Evolutionary conservation across 2,113 vertebrate genomes (phyloP).

Genomic region (Fulmarus glacialis): DNA sequence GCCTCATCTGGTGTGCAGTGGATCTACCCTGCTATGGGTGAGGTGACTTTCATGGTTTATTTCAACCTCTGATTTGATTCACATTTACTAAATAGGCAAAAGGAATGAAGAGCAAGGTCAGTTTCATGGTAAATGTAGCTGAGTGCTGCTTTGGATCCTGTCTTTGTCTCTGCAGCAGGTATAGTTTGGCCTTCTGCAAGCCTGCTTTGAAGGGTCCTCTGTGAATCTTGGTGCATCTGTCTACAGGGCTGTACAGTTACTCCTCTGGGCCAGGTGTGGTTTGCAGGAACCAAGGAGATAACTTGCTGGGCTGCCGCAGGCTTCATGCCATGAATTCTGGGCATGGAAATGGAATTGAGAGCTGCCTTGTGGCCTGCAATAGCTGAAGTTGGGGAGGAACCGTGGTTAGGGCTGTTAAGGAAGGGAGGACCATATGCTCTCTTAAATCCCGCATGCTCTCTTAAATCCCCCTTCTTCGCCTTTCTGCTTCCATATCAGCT

Average conservation of each 20-base stretch:
- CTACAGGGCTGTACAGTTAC: background rate
- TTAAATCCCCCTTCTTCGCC: background rate
- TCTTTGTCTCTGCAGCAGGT: background rate
- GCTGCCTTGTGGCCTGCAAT: background rate
- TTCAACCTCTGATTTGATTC: background rate
- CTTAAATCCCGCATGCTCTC: background rate
- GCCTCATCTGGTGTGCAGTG: background rate
- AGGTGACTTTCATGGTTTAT: background rate
- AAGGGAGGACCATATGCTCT: background rate
- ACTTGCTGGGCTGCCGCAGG: background rate
- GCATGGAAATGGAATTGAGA: background rate
- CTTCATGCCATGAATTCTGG: fast-evolving
- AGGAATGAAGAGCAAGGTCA: background rate
- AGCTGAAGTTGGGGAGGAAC: background rate
- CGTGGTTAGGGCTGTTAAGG: background rate
- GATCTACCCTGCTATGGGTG: background rate
- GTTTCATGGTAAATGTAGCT: background rate
- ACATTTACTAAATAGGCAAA: background rate
- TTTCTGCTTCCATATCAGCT: background rate
- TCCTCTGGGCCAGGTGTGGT: background rate
- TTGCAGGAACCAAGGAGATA: background rate
- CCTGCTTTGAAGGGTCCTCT: background rate
- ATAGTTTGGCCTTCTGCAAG: background rate
- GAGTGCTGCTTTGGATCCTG: background rate
- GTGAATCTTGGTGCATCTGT: background rate